A percentile compares a stretch with the other conserved stretches of the same genome.
phyloP scores from a whole-genome alignment of 1,140 invertebrate species.

The Leguminivora glycinivorella region DNA sequence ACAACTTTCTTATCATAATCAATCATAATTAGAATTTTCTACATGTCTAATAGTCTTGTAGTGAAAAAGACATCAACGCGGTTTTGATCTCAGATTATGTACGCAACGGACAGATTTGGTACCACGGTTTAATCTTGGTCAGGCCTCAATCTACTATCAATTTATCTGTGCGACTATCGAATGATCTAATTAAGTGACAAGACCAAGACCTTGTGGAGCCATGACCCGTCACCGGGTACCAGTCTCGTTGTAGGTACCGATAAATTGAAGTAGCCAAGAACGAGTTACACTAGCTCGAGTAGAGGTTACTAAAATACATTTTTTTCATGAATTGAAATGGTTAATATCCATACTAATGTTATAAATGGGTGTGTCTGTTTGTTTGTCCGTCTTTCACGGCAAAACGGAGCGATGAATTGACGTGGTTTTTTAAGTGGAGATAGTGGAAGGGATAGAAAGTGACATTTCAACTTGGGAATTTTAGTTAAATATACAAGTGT shows the following conservation, averaged over 20 bases:
- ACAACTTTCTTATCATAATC: background rate
- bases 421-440: too few species aligned
- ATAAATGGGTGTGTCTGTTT: too few species aligned
- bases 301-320: background rate
- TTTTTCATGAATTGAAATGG: too few species aligned
- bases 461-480: too few species aligned
- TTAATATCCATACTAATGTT: too few species aligned
- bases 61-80: conserved; percentile 24
- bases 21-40: background rate
- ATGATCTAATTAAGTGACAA: conserved; percentile 21
- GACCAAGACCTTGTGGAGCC: conserved; percentile 25
- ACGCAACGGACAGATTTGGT: background rate
- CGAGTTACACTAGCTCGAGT: background rate
- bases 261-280: background rate
- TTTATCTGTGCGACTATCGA: conserved; percentile 2
- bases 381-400: too few species aligned
- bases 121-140: background rate
- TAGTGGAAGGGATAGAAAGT: too few species aligned
- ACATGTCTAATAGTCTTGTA: background rate
- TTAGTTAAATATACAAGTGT: too few species aligned
- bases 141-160: conserved; percentile 9
- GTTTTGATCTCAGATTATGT: background rate
- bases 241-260: background rate
- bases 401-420: too few species aligned
- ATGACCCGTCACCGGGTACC: conserved; percentile 8